Percentiles rank a stretch among this genome's conserved stretches.
phyloP scores from a whole-genome alignment of 2,797 vertebrate species.

The Coranthus polyacanthus region DNA sequence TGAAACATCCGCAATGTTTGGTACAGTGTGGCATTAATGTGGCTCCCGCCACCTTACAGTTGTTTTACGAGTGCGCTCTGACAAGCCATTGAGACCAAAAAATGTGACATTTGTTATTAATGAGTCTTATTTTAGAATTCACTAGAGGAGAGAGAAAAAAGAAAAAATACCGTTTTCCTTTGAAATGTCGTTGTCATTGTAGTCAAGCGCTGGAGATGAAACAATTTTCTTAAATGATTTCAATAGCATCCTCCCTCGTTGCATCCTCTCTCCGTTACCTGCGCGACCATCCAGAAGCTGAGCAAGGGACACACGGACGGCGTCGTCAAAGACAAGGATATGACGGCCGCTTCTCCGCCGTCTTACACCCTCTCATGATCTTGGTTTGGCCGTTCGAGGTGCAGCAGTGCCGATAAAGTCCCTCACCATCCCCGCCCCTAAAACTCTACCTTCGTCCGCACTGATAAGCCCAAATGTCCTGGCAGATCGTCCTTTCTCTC shows the following conservation, averaged over 20 bases:
- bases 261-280: slow-evolving; percentile 79
- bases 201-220: slow-evolving; percentile 48
- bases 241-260: slow-evolving; percentile 65
- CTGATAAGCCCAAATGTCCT: slow-evolving; percentile 72
- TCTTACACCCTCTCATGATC: slow-evolving; percentile 73
- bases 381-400: slow-evolving; percentile 53
- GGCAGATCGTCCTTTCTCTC: slow-evolving; percentile 76
- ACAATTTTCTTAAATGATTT: slow-evolving; percentile 58
- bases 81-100: slow-evolving; percentile 55
- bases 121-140: slow-evolving; percentile 56
- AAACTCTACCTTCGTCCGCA: slow-evolving; percentile 75
- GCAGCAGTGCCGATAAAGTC: slow-evolving; percentile 69
- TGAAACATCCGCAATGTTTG: slow-evolving; percentile 87
- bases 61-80: slow-evolving; percentile 61
- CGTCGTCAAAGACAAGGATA: slow-evolving; percentile 80
- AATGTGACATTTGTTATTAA: slow-evolving; percentile 60
- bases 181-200: slow-evolving; percentile 59
- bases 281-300: slow-evolving; percentile 76
- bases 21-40: slow-evolving; percentile 72
- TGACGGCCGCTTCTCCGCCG: slow-evolving; percentile 72
- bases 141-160: slow-evolving; percentile 31
- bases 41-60: slow-evolving; percentile 71
- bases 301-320: slow-evolving; percentile 66
- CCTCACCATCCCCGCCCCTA: slow-evolving; percentile 80
- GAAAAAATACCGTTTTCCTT: slow-evolving; percentile 69